Conservation (phyloP, 2,888 invertebrate species). For the Hecatera dysodea region DNA sequence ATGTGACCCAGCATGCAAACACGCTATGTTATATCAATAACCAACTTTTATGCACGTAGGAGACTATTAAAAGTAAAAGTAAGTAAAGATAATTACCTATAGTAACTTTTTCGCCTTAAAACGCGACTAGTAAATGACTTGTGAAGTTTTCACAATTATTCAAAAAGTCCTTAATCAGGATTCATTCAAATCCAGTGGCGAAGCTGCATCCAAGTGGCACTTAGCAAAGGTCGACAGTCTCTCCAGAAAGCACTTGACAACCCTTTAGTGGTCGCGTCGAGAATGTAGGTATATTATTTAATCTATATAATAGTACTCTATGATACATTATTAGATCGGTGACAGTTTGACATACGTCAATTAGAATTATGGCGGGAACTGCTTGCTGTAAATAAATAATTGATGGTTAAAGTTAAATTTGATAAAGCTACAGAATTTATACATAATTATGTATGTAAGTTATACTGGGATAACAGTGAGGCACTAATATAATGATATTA, state of each 20-base stretch:
- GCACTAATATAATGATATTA: background rate
- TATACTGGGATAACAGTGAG: background rate
- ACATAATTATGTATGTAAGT: too few species aligned
- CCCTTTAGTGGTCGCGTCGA: slow-evolving; percentile 44
- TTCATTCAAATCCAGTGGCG: slow-evolving; percentile 34
- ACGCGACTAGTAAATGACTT: background rate
- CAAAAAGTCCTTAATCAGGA: slow-evolving; percentile 2
- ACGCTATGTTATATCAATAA: slow-evolving; percentile 28
- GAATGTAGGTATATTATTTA: slow-evolving; percentile 42
- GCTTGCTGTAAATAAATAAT: background rate
- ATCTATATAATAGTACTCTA: too few species aligned
- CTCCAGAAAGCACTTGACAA: slow-evolving; percentile 20
- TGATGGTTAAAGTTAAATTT: background rate
- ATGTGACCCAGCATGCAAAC: slow-evolving; percentile 27
- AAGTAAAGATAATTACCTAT: background rate
- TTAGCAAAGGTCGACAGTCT: slow-evolving; percentile 24
- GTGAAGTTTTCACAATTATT: background rate
- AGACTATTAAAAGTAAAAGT: background rate
- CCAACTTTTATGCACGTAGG: background rate
- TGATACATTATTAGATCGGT: slow-evolving; percentile 31
- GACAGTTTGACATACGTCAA: slow-evolving; percentile 56
- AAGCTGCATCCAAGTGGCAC: slow-evolving; percentile 35
- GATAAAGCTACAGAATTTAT: background rate
- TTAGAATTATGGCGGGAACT: slow-evolving; percentile 34
- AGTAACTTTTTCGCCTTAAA: background rate